These are phyloP conservation scores for Zeuzera pyrina DNA, from an alignment of 2,888 invertebrate species.

Conservation along the genomic window DNA sequence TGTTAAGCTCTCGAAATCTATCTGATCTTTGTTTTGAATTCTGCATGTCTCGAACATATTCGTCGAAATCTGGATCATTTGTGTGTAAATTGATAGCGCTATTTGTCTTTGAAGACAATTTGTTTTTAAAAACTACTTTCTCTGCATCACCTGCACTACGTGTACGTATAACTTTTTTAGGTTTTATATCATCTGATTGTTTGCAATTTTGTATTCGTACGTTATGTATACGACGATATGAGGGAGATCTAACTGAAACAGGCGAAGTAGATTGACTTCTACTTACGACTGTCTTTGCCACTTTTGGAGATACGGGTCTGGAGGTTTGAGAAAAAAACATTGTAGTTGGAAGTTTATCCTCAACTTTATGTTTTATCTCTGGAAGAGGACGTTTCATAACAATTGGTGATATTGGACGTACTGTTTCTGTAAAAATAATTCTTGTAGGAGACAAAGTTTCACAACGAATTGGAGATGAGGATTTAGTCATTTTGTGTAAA, in stretches of 20 bases:
- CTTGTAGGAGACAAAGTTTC: slow-evolving; percentile 40
- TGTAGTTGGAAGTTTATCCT: slow-evolving; percentile 33
- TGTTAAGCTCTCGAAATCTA: slow-evolving; percentile 87
- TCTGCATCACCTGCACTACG: slow-evolving; percentile 79
- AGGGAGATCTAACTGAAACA: slow-evolving; percentile 76
- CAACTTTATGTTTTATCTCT: slow-evolving; percentile 19
- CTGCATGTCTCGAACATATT: slow-evolving; percentile 77
- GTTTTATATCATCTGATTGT: slow-evolving; percentile 35
- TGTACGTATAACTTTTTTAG: slow-evolving; percentile 68
- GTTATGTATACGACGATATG: slow-evolving; percentile 76
- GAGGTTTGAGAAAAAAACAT: slow-evolving; percentile 56
- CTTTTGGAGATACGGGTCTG: slow-evolving; percentile 53
- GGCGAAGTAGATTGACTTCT: slow-evolving; percentile 71
- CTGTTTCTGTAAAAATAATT: slow-evolving; percentile 49
- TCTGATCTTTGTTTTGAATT: slow-evolving; percentile 80
- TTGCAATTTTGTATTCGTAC: slow-evolving; percentile 51
- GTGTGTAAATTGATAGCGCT: slow-evolving; percentile 47
- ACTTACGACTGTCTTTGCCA: slow-evolving; percentile 28
- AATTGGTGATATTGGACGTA: slow-evolving; percentile 47
- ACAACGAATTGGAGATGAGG: slow-evolving; percentile 19
- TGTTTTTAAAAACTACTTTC: slow-evolving; percentile 24
- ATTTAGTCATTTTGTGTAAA: slow-evolving; percentile 17
- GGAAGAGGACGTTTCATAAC: slow-evolving; percentile 24
- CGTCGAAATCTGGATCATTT: slow-evolving; percentile 77
- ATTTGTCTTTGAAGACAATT: slow-evolving; percentile 31